Evolutionary conservation across 2,113 vertebrate genomes (phyloP).

Genomic region (Apistogramma diplotaenia): DNA sequence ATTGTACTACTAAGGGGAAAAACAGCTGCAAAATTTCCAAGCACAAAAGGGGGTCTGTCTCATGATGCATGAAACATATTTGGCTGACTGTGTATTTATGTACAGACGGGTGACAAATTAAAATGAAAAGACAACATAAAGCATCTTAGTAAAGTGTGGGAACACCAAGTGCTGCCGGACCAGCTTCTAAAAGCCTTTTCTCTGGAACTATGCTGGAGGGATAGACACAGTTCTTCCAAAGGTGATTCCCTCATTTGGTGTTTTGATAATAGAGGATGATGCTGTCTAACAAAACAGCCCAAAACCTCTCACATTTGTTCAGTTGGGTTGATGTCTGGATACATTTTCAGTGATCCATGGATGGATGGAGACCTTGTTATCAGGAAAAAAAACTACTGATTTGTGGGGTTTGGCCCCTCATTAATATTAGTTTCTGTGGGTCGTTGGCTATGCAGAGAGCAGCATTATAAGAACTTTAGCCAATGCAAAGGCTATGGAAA

Average conservation of each 20-base stretch:
- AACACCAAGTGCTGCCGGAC: not conserved
- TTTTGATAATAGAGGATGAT: no score
- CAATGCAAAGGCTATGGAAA: not conserved
- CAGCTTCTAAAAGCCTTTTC: not conserved
- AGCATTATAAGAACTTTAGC: not conserved
- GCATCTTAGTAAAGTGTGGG: not conserved
- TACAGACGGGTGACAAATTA: not conserved
- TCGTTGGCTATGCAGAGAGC: not conserved
- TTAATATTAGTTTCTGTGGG: not conserved
- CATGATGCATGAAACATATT: conserved; percentile 53
- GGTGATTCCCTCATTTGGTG: not conserved
- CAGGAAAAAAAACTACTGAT: not conserved
- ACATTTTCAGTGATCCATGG: not conserved
- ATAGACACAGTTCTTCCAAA: not conserved
- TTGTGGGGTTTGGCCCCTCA: not conserved
- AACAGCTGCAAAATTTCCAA: conserved; percentile 55
- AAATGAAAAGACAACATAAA: not conserved
- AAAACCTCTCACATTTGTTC: not conserved
- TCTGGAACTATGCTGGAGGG: not conserved
- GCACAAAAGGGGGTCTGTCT: conserved; percentile 30
- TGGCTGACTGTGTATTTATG: conserved; percentile 52
- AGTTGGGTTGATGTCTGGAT: accelerated
- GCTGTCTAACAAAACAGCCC: not conserved
- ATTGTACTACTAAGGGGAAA: conserved; percentile 50
- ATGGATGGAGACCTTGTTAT: not conserved